Evolutionary conservation across 1,140 invertebrate species (phyloP).

Genomic region (Zaprionus vittiger): DNA sequence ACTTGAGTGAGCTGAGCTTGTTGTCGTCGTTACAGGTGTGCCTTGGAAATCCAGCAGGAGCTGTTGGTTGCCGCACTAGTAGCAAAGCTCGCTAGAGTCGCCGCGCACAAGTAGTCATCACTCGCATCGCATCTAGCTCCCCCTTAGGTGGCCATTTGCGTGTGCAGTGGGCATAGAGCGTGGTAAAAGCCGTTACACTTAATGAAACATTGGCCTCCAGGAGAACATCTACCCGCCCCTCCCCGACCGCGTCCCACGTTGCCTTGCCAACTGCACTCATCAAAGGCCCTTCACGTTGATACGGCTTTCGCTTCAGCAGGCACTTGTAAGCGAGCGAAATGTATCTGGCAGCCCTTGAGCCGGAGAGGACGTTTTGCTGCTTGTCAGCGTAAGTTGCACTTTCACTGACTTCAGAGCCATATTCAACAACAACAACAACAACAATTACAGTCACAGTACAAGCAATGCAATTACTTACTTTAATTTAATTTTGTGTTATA

Average conservation of each 20-base stretch:
- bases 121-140: slow-evolving; percentile 5
- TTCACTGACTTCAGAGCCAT: slow-evolving; percentile 61
- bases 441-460: not conserved
- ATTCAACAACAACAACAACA: slow-evolving; percentile 19
- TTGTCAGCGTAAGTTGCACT: slow-evolving; percentile 68
- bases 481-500: not conserved
- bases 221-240: slow-evolving; percentile 32
- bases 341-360: slow-evolving; percentile 49
- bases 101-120: slow-evolving; percentile 21
- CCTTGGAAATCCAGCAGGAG: not conserved
- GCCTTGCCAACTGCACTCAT: not conserved
- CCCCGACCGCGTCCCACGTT: not conserved
- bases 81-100: slow-evolving; percentile 7
- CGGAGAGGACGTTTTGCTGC: slow-evolving; percentile 48
- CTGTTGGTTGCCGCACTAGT: not conserved
- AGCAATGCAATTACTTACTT: not conserved
- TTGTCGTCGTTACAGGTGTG: slow-evolving; percentile 1
- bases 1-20: slow-evolving; percentile 12
- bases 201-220: slow-evolving; percentile 74
- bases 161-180: slow-evolving; percentile 47
- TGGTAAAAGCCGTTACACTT: slow-evolving; percentile 54
- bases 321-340: slow-evolving; percentile 57
- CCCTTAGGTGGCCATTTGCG: slow-evolving; percentile 30
- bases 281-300: slow-evolving; percentile 28
- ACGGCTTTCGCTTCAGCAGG: slow-evolving; percentile 48